These are phyloP conservation scores for Creontiades dilutus DNA, from an alignment of 2,888 invertebrate genomes.

Conservation along the genomic window DNA sequence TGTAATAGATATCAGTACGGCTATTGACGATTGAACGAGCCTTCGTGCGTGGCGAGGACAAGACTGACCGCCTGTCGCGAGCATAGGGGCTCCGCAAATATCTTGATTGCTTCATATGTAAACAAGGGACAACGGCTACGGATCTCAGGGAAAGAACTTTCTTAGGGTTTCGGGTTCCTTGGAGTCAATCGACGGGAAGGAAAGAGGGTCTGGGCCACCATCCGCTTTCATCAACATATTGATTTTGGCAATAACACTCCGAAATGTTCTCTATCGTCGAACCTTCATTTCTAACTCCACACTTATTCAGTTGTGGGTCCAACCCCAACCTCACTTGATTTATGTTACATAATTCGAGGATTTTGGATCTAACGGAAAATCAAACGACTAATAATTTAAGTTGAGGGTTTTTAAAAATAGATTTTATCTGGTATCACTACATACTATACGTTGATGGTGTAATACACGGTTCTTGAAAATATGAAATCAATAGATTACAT, in stretches of 20 bases:
- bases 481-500: too few relatives aligned
- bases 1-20: conserved; percentile 50
- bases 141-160: neutral
- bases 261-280: too few relatives aligned
- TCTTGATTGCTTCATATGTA: conserved; percentile 51
- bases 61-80: conserved; percentile 50
- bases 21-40: conserved; percentile 35
- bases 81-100: conserved; percentile 47
- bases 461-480: too few relatives aligned
- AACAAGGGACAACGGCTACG: neutral
- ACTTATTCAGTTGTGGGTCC: too few relatives aligned
- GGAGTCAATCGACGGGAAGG: neutral
- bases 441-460: too few relatives aligned
- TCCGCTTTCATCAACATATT: neutral
- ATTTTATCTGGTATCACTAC: too few relatives aligned
- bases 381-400: too few relatives aligned
- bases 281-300: too few relatives aligned
- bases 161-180: neutral
- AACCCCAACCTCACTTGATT: too few relatives aligned
- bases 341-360: too few relatives aligned
- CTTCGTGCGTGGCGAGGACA: neutral
- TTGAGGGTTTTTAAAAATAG: too few relatives aligned
- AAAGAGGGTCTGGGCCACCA: neutral
- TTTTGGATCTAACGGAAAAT: too few relatives aligned
- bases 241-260: neutral